Percentiles rank a stretch among this genome's conserved stretches.
Conservation (phyloP, 2,888 invertebrate species). For the Embidobia sp. region DNA sequence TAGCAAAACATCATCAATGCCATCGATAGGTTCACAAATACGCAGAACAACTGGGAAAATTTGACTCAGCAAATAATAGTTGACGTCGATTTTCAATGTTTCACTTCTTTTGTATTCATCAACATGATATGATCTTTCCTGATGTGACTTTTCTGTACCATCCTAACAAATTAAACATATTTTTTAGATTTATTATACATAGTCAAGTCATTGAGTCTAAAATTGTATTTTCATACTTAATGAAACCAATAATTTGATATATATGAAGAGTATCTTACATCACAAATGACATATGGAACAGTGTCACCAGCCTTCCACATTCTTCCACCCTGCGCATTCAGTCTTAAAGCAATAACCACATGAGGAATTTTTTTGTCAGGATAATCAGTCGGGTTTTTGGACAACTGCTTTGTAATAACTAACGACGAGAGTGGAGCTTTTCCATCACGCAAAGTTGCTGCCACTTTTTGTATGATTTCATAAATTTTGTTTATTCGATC, state of each 20-base stretch:
- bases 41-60: constrained; percentile 97
- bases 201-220: too few species aligned
- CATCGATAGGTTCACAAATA: constrained; percentile 97
- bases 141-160: constrained; percentile 89
- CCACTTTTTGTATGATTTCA: constrained; percentile 89
- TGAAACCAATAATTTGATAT: too few species aligned
- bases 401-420: constrained; percentile 96
- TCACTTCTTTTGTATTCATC: constrained; percentile 91
- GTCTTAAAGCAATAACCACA: constrained; percentile 90
- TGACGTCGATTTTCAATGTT: constrained; percentile 88
- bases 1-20: constrained; percentile 93
- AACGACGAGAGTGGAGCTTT: constrained; percentile 89
- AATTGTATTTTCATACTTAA: not conserved
- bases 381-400: constrained; percentile 96
- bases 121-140: constrained; percentile 96
- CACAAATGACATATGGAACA: constrained; percentile 97
- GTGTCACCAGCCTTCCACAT: constrained; percentile 96
- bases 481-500: constrained; percentile 93
- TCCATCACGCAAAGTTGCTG: constrained; percentile 87
- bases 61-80: constrained; percentile 97
- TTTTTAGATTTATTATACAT: too few species aligned
- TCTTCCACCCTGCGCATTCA: constrained; percentile 92
- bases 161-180: constrained; percentile 83
- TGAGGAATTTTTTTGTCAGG: constrained; percentile 94
- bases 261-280: constrained; percentile 80